Percentiles rank a stretch among this genome's conserved stretches.
Evolutionary conservation across 1,140 invertebrate genomes (phyloP).

Genomic region (Manduca sexta): DNA sequence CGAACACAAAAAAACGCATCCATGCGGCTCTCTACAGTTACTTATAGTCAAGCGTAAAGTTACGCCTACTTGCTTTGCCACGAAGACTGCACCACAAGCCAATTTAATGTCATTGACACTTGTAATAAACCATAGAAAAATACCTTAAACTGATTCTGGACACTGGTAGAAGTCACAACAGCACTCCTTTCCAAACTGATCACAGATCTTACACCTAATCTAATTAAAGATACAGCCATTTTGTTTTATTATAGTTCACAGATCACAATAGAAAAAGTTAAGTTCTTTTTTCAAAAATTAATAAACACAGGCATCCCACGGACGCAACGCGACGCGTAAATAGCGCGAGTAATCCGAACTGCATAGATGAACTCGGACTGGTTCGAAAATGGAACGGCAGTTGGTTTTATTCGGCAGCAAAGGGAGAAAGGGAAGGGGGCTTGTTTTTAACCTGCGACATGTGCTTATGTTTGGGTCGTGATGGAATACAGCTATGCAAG

Average conservation of each 20-base stretch:
- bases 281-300: too few relatives aligned
- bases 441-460: conserved; percentile 26
- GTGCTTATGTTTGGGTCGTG: conserved; percentile 25
- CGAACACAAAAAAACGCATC: too few relatives aligned
- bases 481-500: conserved; percentile 8
- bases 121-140: conserved; percentile 1
- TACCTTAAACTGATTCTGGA: conserved; percentile 46
- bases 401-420: conserved; percentile 37
- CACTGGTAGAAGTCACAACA: conserved; percentile 37
- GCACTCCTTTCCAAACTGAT: conserved; percentile 54
- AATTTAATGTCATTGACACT: conserved; percentile 4
- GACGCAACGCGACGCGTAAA: not conserved
- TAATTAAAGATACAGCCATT: conserved; percentile 55
- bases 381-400: conserved; percentile 35
- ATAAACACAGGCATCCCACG: not conserved
- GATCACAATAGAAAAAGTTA: too few relatives aligned
- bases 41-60: not conserved
- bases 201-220: conserved; percentile 45
- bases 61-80: not conserved
- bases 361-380: conserved; percentile 21
- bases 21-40: not conserved
- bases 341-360: conserved; percentile 3
- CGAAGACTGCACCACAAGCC: not conserved
- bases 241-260: conserved; percentile 21
- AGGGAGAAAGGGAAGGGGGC: conserved; percentile 23